Evolutionary conservation across 2,113 vertebrate genomes (phyloP).

Genomic region (Phylloscopus whistleri): DNA sequence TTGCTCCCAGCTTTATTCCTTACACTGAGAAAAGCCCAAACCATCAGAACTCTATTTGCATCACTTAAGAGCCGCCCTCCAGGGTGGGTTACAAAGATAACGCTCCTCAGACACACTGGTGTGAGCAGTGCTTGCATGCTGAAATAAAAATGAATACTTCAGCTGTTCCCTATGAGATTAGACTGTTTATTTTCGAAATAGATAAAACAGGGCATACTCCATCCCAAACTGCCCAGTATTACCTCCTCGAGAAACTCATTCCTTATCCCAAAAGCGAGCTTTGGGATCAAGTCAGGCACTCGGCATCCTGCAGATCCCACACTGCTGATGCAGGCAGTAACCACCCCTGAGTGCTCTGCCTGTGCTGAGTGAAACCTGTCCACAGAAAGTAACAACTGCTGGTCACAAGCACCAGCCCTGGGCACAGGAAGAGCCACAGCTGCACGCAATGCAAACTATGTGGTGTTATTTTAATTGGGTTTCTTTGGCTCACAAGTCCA

Average conservation of each 20-base stretch:
- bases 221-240: background rate
- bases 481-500: background rate
- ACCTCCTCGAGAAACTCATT: background rate
- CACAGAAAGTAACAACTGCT: background rate
- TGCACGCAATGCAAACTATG: background rate
- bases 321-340: fast-evolving
- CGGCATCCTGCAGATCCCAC: background rate
- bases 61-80: background rate
- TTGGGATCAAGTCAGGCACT: background rate
- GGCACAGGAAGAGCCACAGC: background rate
- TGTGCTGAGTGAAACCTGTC: background rate
- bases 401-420: background rate
- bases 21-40: background rate
- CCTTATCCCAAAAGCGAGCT: background rate
- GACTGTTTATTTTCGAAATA: background rate
- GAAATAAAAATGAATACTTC: background rate
- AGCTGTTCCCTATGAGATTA: background rate
- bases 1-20: background rate
- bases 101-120: background rate
- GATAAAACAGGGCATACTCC: fast-evolving
- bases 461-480: background rate
- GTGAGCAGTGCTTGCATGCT: background rate
- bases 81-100: background rate
- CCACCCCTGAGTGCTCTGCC: background rate
- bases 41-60: background rate